Evolutionary conservation across 2,888 invertebrate genomes (phyloP), one percentile per base, ranked within the genome.

Genomic region (Tillus elongatus): DNA sequence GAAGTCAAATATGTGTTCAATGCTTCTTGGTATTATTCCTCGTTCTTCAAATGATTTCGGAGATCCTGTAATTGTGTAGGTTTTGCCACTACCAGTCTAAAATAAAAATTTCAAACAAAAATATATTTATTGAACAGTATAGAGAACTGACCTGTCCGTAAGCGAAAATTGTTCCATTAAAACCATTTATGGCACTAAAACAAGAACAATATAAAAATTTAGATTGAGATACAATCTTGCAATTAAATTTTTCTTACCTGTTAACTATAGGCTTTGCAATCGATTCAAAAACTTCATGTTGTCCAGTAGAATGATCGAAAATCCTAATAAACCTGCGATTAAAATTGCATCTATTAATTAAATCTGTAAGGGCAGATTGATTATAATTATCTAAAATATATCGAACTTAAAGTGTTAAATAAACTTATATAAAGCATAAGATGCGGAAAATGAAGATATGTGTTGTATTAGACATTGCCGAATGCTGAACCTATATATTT

Each of bases 41-140:
- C 69, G 58, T 11, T 65, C 59, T n/a, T 63, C 57, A 42, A 61
- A 64, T 13, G 56, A 52, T 36, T 56, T 53, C 3, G 63, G 59
- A 10, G 66, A 66, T 6, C 73, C 73, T 3, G 68, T 71, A 45
- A 73, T 70, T 11, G 70, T 61, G 44, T 66, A 69, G 1, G 73
- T 73, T 53, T 73, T 73, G 3, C 72, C 73, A 52, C 71, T 73
- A 26, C 72, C 72, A 9, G 72, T 72, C 70, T 72, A 48, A 15
- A 51, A 53, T 47, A 46, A 15, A 10, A 14, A 41, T 32, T 38
- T n/a, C n/a, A n/a, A n/a, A n/a, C n/a, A n/a, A n/a, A n/a, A n/a
- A n/a, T n/a, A n/a, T n/a, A n/a, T n/a, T n/a, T n/a, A n/a, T n/a
- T 10, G 29, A 11, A 6, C 8, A 29, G 6, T 9, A n/a, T 9